Evolutionary conservation across 2,888 invertebrate genomes (phyloP), one percentile per base, ranked within the genome.

Genomic region (Polydrusus tereticollis): DNA sequence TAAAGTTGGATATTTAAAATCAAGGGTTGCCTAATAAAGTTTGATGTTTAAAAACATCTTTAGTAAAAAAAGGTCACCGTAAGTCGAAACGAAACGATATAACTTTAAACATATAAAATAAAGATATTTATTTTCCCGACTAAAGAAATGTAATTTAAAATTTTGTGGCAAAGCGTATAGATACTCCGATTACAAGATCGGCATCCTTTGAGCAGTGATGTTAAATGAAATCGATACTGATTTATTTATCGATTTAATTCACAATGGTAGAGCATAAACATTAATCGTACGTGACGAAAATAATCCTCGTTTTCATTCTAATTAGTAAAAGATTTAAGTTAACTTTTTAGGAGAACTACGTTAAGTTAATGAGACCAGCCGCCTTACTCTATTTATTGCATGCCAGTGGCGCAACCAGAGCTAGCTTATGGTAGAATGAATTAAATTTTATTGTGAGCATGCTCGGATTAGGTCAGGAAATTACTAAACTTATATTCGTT

Each of bases 171-270:
- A 36, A 43, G 57, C 41, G 41, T 43, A n/a, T n/a, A 55, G 52
- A 66, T 58, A 33, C 41, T 47, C 52, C 12, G 60, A 38, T 68
- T 60, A 68, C 60, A 43, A 50, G 62, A 18, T 36, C 73, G 73
- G 73, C 64, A 20, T 59, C 64, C 69, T 73, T 73, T 73, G 73
- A 73, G 59, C 69, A 63, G 33, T 52, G 20, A 63, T 68, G 68
- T 64, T 68, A 69, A 73, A 59, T 62, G 69, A 65, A 73, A 73
- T 73, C 69, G 69, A 64, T 64, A 59, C 72, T 69, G 72, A 72
- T 73, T 69, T 73, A 73, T 73, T 69, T 58, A 59, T 73, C 73
- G 73, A 73, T 73, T 73, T 73, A 66, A 73, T 69, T 45, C 68
- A 68, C 73, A 63, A 73, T 64, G 64, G 50, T 60, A 52, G 65